Conservation (phyloP, 1,140 invertebrate genomes). For the Dryas iulia region DNA sequence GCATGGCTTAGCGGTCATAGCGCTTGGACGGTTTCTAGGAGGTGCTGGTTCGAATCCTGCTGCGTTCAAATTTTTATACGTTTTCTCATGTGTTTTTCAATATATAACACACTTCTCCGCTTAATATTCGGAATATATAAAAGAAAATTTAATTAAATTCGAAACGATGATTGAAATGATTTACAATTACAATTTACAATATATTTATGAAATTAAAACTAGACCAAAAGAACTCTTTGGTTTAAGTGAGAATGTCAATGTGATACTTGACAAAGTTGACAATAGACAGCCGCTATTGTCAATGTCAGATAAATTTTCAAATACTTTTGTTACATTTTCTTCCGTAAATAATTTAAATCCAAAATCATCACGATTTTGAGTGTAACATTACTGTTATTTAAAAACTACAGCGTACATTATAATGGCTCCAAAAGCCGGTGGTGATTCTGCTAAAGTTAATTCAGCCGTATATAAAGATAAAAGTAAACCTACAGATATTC, state of each 20-base stretch:
- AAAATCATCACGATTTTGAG: conserved; percentile 13
- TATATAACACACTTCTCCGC: too few relatives aligned
- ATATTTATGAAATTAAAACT: too few relatives aligned
- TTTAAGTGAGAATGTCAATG: not conserved
- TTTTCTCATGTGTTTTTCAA: too few relatives aligned
- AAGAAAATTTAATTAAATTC: too few relatives aligned
- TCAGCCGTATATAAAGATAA: conserved; percentile 89
- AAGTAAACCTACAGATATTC: conserved; percentile 96
- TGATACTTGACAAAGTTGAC: not conserved
- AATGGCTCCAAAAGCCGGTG: conserved; percentile 76
- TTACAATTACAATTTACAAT: too few relatives aligned
- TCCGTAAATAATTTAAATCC: not conserved
- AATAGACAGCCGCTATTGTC: not conserved
- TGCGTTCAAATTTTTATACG: too few relatives aligned
- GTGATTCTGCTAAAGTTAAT: conserved; percentile 74
- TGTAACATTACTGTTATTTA: not conserved
- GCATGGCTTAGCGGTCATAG: too few relatives aligned
- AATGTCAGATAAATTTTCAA: not conserved
- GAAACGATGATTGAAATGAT: too few relatives aligned
- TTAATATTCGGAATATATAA: too few relatives aligned
- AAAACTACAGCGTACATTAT: conserved; percentile 17
- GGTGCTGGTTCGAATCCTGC: too few relatives aligned
- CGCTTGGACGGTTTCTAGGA: too few relatives aligned
- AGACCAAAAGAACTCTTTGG: too few relatives aligned
- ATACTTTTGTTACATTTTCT: not conserved